Evolutionary conservation across 2,888 invertebrate species (phyloP), one percentile per base, ranked within the genome.

Genomic region (Pediacus dermestoides): DNA sequence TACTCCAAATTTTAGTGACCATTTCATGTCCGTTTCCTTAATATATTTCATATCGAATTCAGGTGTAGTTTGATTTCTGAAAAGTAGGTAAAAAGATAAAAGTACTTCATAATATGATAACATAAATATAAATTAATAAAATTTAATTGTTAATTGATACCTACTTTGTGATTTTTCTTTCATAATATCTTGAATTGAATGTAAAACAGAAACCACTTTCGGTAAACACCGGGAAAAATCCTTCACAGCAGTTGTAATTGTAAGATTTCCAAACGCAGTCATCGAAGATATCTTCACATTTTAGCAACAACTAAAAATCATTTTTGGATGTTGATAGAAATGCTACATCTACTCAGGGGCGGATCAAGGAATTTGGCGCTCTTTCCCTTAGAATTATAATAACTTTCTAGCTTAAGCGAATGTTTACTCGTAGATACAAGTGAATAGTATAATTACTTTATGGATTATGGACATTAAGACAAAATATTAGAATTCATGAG

Each of bases 171-270:
- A 49, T 39, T 38, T 44, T 60, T 50, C 63, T 71, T 52, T 78
- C 77, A 22, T 78, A 74, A 52, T 80, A 76, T 46, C 72, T 66
- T 1, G 78, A 76, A 60, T 87, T 87, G 58, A 85, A 86, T 7
- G 80, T 75, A 57, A 80, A 85, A 58, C 86, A 86, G 56, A 81
- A 81, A 2, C 86, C 86, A 64, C 77, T 77, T 64, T 86, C 86
- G 1, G 85, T 85, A 51, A 83, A 82, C n/a, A 83, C 75, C 0
- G 83, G 81, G 37, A 74, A 71, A 32, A 86, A 77, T 39, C 77
- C 70, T 10, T 76, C 73, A 55, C 85, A 84, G 56, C 86, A 85
- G 44, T 75, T 72, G 39, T 80, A 75, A 0, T 72, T 67, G 52
- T 78, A 77, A n/a, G 78, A 78, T 55, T 84, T 82, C 72, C 80